Base-by-base conservation (phyloP, 1,140 invertebrate genomes). In the Chymomyza costata region DNA sequence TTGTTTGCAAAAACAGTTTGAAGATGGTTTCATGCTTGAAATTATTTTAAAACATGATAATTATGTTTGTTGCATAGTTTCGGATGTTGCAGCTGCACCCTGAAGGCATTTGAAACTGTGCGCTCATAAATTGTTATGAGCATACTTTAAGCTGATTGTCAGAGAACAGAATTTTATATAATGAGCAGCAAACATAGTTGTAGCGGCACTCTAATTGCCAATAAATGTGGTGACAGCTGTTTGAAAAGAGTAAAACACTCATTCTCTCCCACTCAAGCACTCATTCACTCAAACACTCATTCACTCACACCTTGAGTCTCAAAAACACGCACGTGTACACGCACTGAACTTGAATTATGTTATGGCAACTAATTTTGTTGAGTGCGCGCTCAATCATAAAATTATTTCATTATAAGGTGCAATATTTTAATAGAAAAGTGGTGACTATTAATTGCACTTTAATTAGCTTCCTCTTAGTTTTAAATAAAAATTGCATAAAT, bases 161-260 rank as follows among this genome's bases (percentile, higher is more conserved):
- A 14, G 1, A 25, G 21, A 3, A 6, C 35, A 28, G 32, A n/a
- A 28, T 30, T 38, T 50, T 21, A 56, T 50, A 40, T 54, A 48
- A 48, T 48, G 21, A 54, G 44, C 28, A 34, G n/a, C 10, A 10
- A 8, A 11, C 6, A 14, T 5, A 21, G 37, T 13, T 5, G 16
- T n/a, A 17, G 31, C 18, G 47, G n/a, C n/a, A n/a, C n/a, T n/a
- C 47, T 28, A 52, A 52, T 40, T 48, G 35, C 19, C 38, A 56
- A 56, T 49, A 35, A 56, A 37, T 41, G 28, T n/a, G 2, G 31
- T 45, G 31, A 17, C 34, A 54, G 11, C 11, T 53, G 32, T 52
- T n/a, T n/a, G n/a, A n/a, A n/a, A n/a, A n/a, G n/a, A n/a, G n/a
- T n/a, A n/a, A n/a, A n/a, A n/a, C n/a, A n/a, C n/a, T n/a, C n/a